Base-by-base conservation (phyloP, 2,888 invertebrate species). In the Invenusta paracnida region DNA sequence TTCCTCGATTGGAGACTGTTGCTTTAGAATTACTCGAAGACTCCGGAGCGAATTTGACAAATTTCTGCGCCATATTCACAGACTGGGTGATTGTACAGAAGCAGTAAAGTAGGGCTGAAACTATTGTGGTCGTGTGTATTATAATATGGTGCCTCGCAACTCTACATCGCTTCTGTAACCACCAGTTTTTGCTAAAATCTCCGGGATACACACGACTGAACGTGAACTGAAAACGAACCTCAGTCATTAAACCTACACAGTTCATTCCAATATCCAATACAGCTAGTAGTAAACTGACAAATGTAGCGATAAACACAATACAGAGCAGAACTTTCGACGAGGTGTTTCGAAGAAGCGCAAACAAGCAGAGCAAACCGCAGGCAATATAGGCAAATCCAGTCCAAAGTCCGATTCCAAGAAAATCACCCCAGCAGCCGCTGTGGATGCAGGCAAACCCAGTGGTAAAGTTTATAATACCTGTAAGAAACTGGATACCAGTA, bases 351-450 rank as follows among this genome's bases (percentile, higher is more conserved):
- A 13, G 73, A 13, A 73, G 27, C 5, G 73, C 11, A 13, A 73
- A 73, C 23, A 73, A 73, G 27, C 73, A n/a, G 2, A 73, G 27
- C 2, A 73, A 2, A n/a, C 17, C 73, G 23, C 23, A 73, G 2
- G 23, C 5, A 73, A 73, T 73, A 23, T 73, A 73, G 23, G 11
- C 5, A n/a, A 23, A 23, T 5, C 73, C 73, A n/a, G 73, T 73
- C 73, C 73, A 73, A 23, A 73, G 73, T 73, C 73, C 73, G 25
- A 23, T 73, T 13, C 73, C 73, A 13, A 73, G 27, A 73, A 73
- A 73, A 25, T 73, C 73, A 13, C 73, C 73, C 73, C 73, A 73
- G 25, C 73, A 73, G 73, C 73, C 73, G 73, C 73, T 73, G 25
- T 73, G 73, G 5, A 73, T 73, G 27, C 73, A 73, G 25, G 73